These are phyloP conservation scores for Agrochola litura DNA, from an alignment of 2,888 invertebrate species.

Conservation along the genomic window DNA sequence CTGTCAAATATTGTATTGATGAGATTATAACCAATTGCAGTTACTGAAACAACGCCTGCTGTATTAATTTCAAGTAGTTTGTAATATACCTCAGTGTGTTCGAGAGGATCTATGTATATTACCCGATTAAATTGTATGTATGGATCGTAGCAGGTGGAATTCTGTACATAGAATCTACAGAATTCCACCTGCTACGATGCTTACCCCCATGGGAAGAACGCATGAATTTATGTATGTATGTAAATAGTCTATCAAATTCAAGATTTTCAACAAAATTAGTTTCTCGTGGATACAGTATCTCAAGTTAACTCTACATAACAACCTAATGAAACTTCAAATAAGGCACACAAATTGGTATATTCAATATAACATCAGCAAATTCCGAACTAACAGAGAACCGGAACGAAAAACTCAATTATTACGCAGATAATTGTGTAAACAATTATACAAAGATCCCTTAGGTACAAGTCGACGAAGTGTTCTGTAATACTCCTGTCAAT, in stretches of 20 bases:
- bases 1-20: not conserved
- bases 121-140: not conserved
- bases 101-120: not conserved
- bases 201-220: too few species aligned
- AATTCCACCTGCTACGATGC: too few species aligned
- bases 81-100: not conserved
- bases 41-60: not conserved
- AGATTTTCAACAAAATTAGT: slow-evolving; percentile 10
- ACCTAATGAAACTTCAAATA: not conserved
- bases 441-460: slow-evolving; percentile 48
- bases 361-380: not conserved
- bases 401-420: slow-evolving; percentile 51
- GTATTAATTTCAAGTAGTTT: not conserved
- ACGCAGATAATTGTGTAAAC: slow-evolving; percentile 52
- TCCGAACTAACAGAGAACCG: not conserved
- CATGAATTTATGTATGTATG: too few species aligned
- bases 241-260: not conserved
- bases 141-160: too few species aligned
- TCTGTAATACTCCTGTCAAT: slow-evolving; percentile 70
- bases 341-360: not conserved
- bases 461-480: slow-evolving; percentile 50
- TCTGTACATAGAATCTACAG: too few species aligned
- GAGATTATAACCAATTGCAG: not conserved
- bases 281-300: not conserved
- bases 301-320: not conserved